Evolutionary conservation across 2,797 vertebrate genomes (phyloP), one percentile per base, ranked within the genome.

Genomic region (Centroberyx gerrardi): DNA sequence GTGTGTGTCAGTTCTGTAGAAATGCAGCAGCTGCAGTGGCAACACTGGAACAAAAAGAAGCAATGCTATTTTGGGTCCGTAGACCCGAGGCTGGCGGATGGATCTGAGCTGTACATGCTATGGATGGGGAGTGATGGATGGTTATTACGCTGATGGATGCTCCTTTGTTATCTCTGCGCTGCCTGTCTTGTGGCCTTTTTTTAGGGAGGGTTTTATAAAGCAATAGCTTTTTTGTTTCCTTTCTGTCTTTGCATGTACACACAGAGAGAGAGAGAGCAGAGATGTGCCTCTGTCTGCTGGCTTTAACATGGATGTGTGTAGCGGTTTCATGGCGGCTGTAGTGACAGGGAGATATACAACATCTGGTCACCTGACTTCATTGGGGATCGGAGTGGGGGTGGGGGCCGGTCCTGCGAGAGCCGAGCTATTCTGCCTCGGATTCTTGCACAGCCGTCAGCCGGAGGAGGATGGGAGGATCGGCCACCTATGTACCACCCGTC

Each of bases 341-440:
- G 86, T 92, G 88, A 91, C 90, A 88, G 85, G 74, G 87, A 93
- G 90, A 93, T 90, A 88, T 94, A 93, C 90, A 93, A 94, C 91
- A 91, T 93, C 91, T 94, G 91, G 92, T 94, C 93, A 94, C 92
- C 93, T 94, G 93, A 94, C 92, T 92, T 88, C 86, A 82, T 78
- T 88, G 85, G 91, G 89, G 91, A 88, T 88, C 55, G 29, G 84
- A 82, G 77, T 91, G 89, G 90, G 92, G 92, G 89, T 60, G 83
- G 92, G 91, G 90, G 72, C 72, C 17, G 65, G 85, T 86, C 82
- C 84, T 88, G 76, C 79, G 87, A 89, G 88, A 86, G 82, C 87
- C 58, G 74, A 90, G 90, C 90, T 70, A 81, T 82, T 88, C 86
- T 68, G 71, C 81, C 74, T 83, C 62, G 7, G 84, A 87, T 90